Conservation (phyloP, 2,888 invertebrate species). For the Drosophila pseudotalamancana region DNA sequence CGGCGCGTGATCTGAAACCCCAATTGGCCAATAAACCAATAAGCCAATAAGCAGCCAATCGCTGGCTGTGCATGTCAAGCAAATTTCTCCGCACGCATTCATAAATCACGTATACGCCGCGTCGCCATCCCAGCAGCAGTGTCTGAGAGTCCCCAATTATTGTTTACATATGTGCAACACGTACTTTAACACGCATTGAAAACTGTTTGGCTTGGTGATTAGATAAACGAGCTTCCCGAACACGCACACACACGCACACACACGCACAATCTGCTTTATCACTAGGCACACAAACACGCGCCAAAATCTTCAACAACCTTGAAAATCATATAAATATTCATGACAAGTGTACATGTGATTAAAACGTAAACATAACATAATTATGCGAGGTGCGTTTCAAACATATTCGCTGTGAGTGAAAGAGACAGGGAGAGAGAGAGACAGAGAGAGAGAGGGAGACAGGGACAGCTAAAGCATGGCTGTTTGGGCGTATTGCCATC, state of each 20-base stretch:
- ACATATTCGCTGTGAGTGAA: background rate
- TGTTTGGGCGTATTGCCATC: too few species aligned
- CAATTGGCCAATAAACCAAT: slow-evolving; percentile 11
- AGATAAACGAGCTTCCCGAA: slow-evolving; percentile 58
- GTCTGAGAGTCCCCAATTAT: slow-evolving; percentile 27
- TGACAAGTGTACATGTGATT: slow-evolving; percentile 31
- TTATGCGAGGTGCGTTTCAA: slow-evolving; percentile 41
- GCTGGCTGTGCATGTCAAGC: slow-evolving; percentile 36
- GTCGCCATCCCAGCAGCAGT: slow-evolving; percentile 20
- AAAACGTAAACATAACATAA: slow-evolving; percentile 52
- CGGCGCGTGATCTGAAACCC: slow-evolving; percentile 35
- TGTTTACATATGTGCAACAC: slow-evolving; percentile 63
- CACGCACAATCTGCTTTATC: slow-evolving; percentile 18
- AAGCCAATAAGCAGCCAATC: slow-evolving; percentile 6
- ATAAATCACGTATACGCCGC: slow-evolving; percentile 56
- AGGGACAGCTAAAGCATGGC: background rate
- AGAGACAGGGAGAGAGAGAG: background rate
- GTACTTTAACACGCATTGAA: slow-evolving; percentile 50
- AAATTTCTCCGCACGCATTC: slow-evolving; percentile 31
- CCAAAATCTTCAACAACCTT: slow-evolving; percentile 57
- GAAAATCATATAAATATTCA: slow-evolving; percentile 41
- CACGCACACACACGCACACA: slow-evolving; percentile 7
- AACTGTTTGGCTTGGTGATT: slow-evolving; percentile 46
- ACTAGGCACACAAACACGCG: slow-evolving; percentile 42
- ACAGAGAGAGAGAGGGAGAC: background rate